Evolutionary conservation across 2,113 vertebrate species (phyloP), one percentile per base, ranked within the genome.

Genomic region (Myocastor coypus): DNA sequence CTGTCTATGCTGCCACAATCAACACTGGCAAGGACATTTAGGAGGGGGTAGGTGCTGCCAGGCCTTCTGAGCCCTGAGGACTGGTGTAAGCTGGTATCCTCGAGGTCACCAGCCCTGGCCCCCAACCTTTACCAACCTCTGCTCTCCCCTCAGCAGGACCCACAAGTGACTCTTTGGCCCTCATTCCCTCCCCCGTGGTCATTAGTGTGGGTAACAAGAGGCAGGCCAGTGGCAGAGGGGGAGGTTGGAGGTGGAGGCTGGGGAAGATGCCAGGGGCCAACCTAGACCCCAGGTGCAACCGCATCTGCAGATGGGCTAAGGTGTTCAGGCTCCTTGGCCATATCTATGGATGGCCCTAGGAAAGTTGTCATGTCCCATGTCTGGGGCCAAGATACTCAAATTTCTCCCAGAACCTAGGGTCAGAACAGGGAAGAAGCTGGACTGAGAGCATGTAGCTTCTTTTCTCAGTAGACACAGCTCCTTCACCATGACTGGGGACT

Each of bases 131-230:
- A 12, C 12, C 14, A 5, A 4, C 20, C 68, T 19, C 28, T 55
- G 46, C 12, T 83, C 22, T 30, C 68, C 24, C 52, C 7, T 28
- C 5, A n/a, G 24, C 4, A 80, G 46, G 5, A 12, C 57, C 57
- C 84, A 7, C 12, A 32, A 32, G 12, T 0, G 0, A n/a, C 34
- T 13, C 11, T 2, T 9, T 3, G 3, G 5, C 52, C 1, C 0
- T 7, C 1, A 71, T 26, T 42, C 37, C 40, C n/a, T 14, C 61
- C 46, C 40, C 24, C 24, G 20, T 16, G 42, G 66, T 57, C 75
- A 40, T 32, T 52, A 46, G 40, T 17, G 66, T 57, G 81, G 34
- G 20, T 46, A 22, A 34, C 12, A 34, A 50, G 40, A 34, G 24
- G 16, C 32, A 87, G 64, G 20, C 19, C 19, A 37, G 28, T 10